Evolutionary conservation across 2,797 vertebrate species (phyloP), one percentile per base, ranked within the genome.

Genomic region (Esox lucius): DNA sequence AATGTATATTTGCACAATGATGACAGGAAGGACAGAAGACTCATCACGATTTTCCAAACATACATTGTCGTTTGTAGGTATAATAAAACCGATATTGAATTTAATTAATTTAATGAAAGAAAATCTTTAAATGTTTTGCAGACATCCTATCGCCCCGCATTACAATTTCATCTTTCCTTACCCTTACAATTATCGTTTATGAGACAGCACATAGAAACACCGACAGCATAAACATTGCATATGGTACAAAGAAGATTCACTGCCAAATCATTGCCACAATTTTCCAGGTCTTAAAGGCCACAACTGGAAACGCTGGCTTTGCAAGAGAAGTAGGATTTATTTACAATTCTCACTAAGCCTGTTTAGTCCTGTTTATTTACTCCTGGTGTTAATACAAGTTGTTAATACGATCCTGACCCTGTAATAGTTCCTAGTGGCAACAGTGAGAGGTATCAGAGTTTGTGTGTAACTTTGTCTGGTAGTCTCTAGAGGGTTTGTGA

Each of bases 401-500:
- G 19, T 68, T 46, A 49, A 70, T 48, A 28, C 9, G 24, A 26
- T 64, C 68, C 26, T 31, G 7, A 28, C 71, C 51, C 13, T 13
- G 22, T 48, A 42, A 22, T 33, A 56, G 53, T 56, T 19, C 2
- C 12, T 42, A 39, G 24, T 51, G 19, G 19, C 33, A 64, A 70
- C 68, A 22, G 39, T 51, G 33, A 59, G 33, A 72, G 71, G 42
- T 68, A 51, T 16, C 46, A n/a, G 28, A 31, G 64, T 56, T 81
- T 75, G 81, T 74, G 79, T 85, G 88, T 77, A 84, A 81, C 72
- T 84, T 87, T 87, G 85, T 83, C 85, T 82, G 61, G 85, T 76
- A 61, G 28, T 84, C 88, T 86, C 84, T 81, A 73, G 73, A 83
- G 84, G 84, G 66, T 51, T 76, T 81, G 69, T 83, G 84, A 87